Percentiles rank a stretch among this genome's conserved stretches.
phyloP scores from a whole-genome alignment of 2,797 vertebrate species.

The Artibeus lituratus region DNA sequence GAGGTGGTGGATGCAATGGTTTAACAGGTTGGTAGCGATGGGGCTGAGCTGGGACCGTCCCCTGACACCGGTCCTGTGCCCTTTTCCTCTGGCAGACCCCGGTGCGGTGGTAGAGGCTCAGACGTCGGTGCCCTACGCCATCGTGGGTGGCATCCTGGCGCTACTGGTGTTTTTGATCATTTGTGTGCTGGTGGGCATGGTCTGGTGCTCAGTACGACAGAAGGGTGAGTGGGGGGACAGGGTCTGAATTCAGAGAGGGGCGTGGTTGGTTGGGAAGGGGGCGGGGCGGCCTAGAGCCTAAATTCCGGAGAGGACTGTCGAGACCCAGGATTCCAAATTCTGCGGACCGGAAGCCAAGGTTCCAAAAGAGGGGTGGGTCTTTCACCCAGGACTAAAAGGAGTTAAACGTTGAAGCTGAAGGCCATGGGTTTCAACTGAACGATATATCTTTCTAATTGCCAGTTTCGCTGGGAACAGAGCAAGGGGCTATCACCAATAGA shows the following conservation, averaged over 20 bases:
- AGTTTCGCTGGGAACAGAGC: neutral
- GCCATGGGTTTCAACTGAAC: neutral
- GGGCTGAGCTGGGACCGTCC: neutral
- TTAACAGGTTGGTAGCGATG: neutral
- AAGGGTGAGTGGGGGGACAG: slow-evolving; percentile 86
- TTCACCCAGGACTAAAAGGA: neutral
- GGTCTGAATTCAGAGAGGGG: neutral
- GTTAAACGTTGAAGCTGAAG: neutral
- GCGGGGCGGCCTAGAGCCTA: neutral
- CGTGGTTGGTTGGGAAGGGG: neutral
- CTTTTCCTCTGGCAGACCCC: slow-evolving; percentile 84
- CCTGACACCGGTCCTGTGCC: neutral
- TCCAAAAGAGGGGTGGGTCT: neutral
- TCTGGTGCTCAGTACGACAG: slow-evolving; percentile 95
- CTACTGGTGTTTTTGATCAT: slow-evolving; percentile 93
- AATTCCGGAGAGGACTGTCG: neutral
- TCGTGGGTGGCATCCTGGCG: slow-evolving; percentile 92
- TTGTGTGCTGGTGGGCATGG: slow-evolving; percentile 92
- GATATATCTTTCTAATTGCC: neutral
- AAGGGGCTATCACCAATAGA: neutral
- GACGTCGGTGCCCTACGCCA: slow-evolving; percentile 91
- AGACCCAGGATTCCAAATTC: neutral
- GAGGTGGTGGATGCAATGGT: neutral
- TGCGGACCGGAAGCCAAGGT: neutral
- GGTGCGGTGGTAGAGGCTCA: slow-evolving; percentile 92